Base-by-base conservation (phyloP, 1,140 invertebrate species). In the Drosophila littoralis region DNA sequence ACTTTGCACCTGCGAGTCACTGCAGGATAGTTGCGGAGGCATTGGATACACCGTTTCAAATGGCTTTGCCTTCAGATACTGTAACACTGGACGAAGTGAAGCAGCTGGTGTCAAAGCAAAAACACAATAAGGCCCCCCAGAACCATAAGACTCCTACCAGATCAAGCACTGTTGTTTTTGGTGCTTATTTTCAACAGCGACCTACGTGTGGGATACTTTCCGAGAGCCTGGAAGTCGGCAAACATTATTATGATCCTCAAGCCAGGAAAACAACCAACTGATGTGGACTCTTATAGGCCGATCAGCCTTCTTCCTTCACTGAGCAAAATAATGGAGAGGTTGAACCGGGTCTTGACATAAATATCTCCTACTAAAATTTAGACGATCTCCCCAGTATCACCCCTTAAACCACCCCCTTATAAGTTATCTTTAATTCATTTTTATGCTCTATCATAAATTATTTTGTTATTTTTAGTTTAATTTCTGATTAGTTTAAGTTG, bases 231-330 rank as follows among this genome's bases (percentile, higher is more conserved):
- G 59, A 61, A 61, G 45, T 17, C 45, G 13, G 59, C 45, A 0
- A 50, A 33, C 9, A 38, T 61, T 1, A 50, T 67, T 5, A 59
- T 68, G 54, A 59, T 59, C 8, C 42, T 12, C 0, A 70, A 61
- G 10, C 33, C 55, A 2, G 46, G 38, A 13, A 60, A 70, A 12
- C 12, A n/a, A 7, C 50, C 51, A 45, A 17, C 51, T 12, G 9
- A 64, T 10, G 59, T 42, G 13, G n/a, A 54, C 6, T 61, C 50
- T 6, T 59, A 57, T n/a, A 64, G 22, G 22, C 22, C 22, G 22
- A 22, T 22, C 22, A 22, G 22, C 22, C 22, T 22, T 22, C 22
- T 22, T 22, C 22, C 22, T 22, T 22, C 22, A 22, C 22, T 22
- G 22, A 22, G 22, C 22, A 22, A 22, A 22, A 22, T 22, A 22